Evolutionary conservation across 1,140 invertebrate genomes (phyloP).

Genomic region (Prorops nasuta): DNA sequence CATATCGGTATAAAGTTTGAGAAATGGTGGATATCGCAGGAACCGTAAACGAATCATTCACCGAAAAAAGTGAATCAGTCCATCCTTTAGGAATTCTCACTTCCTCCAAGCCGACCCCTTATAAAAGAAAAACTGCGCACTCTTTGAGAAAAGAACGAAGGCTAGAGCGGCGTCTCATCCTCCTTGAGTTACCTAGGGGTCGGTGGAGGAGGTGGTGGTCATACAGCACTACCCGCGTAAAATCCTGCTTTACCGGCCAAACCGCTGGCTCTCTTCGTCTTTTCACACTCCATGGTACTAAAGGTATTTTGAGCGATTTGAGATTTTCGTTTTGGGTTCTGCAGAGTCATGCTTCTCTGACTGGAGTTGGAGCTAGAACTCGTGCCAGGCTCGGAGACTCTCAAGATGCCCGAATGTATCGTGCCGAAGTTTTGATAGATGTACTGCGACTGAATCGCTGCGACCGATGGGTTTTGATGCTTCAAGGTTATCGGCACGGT

Average conservation of each 20-base stretch:
- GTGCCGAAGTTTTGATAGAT: conserved; percentile 54
- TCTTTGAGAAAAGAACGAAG: too few species aligned
- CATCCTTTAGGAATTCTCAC: too few species aligned
- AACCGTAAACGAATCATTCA: too few species aligned
- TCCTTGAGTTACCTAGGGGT: conserved; percentile 48
- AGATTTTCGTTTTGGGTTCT: conserved; percentile 51
- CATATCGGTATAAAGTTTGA: too few species aligned
- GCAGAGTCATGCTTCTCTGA: conserved; percentile 52
- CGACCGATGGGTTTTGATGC: conserved; percentile 48
- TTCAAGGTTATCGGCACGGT: conserved; percentile 56
- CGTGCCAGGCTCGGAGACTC: conserved; percentile 50
- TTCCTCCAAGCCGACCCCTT: too few species aligned
- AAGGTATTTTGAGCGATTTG: conserved; percentile 54
- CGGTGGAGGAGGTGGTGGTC: conserved; percentile 49
- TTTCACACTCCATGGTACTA: conserved; percentile 53
- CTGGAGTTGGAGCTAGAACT: conserved; percentile 52
- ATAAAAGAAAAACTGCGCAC: too few species aligned
- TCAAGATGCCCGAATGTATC: conserved; percentile 52
- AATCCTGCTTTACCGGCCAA: conserved; percentile 41
- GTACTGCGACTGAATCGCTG: conserved; percentile 46
- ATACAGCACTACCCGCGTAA: conserved; percentile 53
- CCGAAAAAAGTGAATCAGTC: too few species aligned
- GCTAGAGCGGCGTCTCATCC: conserved; percentile 43
- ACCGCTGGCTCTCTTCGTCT: conserved; percentile 38
- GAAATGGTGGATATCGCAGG: too few species aligned